Evolutionary conservation across 1,140 invertebrate species (phyloP), one percentile per base, ranked within the genome.

Genomic region (Drosophila biarmipes): DNA sequence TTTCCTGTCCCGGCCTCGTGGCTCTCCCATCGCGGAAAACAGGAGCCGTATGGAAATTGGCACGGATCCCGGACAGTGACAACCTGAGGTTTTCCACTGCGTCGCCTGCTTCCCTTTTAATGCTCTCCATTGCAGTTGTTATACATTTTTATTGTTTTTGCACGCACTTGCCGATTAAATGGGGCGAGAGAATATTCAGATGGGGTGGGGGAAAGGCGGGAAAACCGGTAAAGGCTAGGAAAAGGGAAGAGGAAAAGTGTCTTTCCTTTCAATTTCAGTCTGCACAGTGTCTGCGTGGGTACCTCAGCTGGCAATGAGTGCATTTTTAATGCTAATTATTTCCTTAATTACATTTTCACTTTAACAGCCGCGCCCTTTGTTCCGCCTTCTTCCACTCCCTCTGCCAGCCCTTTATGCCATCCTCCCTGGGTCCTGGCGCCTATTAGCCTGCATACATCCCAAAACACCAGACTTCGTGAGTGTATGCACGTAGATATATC

Each of bases 311-410:
- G 46, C 68, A 87, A 68, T 58, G 62, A 89, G 77, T 74, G 84
- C 76, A 84, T 78, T 87, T 85, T 87, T 69, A 85, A 81, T 84
- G 89, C 82, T 90, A 85, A 91, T 90, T 85, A 89, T 91, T 89
- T 84, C 64, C 77, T 78, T 90, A 91, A 90, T 90, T 90, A 90
- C 77, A 90, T 90, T 78, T 80, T 72, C 68, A 57, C 51, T 64
- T 56, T 62, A 46, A 55, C 48, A 67, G 59, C 59, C 40, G 55
- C 17, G 48, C 19, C 14, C 24, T 53, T 57, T 64, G 29, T 49
- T 7, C 21, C 24, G 48, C 38, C 10, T 15, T 53, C 43, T 15
- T 21, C 31, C 19, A 29, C 24, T 42, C 7, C 24, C 19, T 57
- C 15, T 52, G 14, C 15, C 4, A 19, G 24, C 34, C 29, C 21